Evolutionary conservation across 2,113 vertebrate species (phyloP).

Genomic region (Ciconia maguari): DNA sequence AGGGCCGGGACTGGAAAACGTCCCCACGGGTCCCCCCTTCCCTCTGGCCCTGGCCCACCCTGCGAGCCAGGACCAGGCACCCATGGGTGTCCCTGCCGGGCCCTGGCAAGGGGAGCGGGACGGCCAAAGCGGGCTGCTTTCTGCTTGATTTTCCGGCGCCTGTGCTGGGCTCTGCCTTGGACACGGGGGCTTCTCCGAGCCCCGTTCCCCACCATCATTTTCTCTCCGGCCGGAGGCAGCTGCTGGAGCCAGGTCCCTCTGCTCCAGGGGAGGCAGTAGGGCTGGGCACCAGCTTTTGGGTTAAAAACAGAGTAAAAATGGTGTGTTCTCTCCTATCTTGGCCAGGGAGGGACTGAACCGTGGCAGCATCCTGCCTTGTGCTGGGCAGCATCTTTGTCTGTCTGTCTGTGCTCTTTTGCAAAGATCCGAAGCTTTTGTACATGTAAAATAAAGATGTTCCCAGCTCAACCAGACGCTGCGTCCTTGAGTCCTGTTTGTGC

Average conservation of each 20-base stretch:
- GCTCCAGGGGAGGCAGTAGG: not conserved
- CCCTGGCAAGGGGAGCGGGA: fast-evolving
- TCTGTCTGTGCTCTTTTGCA: not conserved
- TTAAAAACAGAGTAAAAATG: not conserved
- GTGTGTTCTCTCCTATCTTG: not conserved
- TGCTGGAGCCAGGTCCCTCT: not conserved
- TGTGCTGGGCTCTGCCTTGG: not conserved
- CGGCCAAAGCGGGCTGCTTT: not conserved
- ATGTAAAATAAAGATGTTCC: not conserved
- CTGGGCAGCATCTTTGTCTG: not conserved
- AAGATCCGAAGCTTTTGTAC: not conserved
- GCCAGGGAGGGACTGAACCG: not conserved
- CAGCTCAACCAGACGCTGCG: not conserved
- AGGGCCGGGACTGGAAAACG: not conserved
- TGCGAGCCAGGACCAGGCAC: not conserved
- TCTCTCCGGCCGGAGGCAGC: not conserved
- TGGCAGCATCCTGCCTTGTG: not conserved
- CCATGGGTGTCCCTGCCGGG: not conserved
- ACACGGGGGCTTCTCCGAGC: fast-evolving
- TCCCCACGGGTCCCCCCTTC: fast-evolving
- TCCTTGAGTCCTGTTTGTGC: not conserved
- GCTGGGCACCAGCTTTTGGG: not conserved
- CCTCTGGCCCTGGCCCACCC: not conserved
- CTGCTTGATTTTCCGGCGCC: not conserved
- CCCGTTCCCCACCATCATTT: not conserved